A percentile compares a stretch with the other conserved stretches of the same genome.
Evolutionary conservation across 2,888 invertebrate species (phyloP).

Genomic region (Allygus modestus): DNA sequence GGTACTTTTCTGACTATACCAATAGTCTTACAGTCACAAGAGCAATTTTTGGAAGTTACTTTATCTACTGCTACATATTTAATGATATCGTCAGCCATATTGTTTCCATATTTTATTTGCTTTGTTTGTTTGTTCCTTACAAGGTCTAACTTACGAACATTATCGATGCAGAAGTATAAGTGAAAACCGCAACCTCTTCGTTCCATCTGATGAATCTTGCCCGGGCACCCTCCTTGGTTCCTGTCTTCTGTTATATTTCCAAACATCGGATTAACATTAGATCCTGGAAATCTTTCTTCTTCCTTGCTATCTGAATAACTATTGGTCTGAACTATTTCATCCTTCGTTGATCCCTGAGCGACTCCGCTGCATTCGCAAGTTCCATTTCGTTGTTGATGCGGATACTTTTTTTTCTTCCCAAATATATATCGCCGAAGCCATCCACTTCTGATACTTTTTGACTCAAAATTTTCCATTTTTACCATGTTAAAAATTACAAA

Average conservation of each 20-base stretch:
- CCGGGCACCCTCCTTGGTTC: not conserved
- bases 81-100: not conserved
- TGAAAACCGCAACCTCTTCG: slow-evolving; percentile 1
- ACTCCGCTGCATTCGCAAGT: no score
- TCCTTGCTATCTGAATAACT: no score
- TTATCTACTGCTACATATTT: not conserved
- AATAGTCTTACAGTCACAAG: not conserved
- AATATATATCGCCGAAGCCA: no score
- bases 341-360: no score
- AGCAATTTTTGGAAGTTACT: not conserved
- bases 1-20: not conserved
- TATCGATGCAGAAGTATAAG: not conserved
- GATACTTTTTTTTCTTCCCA: no score
- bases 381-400: no score
- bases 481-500: no score
- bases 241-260: not conserved
- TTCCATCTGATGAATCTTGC: not conserved
- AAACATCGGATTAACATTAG: not conserved
- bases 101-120: not conserved
- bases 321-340: no score
- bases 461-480: no score
- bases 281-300: no score
- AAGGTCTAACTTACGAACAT: not conserved
- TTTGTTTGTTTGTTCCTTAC: not conserved
- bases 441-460: no score